phyloP scores from a whole-genome alignment of 2,113 vertebrate species.

The Albula goreensis region DNA sequence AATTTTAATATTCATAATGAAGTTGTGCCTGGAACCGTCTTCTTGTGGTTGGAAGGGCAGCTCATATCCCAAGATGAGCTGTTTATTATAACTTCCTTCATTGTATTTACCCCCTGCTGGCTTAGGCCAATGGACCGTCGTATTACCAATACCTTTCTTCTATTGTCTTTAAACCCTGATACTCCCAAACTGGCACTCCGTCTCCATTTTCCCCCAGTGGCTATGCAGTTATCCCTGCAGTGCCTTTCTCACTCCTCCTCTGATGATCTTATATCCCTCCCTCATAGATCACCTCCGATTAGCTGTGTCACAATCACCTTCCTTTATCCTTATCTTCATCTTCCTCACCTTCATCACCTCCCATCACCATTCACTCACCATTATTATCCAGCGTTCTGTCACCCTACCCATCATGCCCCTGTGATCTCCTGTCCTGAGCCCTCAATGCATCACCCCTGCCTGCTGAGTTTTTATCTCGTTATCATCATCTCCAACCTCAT shows the following conservation, averaged over 20 bases:
- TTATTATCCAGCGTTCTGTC: not conserved
- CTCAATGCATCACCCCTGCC: not conserved
- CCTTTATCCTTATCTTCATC: not conserved
- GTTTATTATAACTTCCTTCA: not conserved
- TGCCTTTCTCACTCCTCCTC: not conserved
- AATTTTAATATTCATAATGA: not conserved
- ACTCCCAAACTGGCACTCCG: not conserved
- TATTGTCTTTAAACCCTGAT: not conserved
- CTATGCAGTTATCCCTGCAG: not conserved
- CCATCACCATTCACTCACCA: not conserved
- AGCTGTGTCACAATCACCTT: too few species aligned
- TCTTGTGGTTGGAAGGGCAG: not conserved
- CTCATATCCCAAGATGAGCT: not conserved
- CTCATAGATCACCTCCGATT: not conserved
- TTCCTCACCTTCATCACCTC: not conserved
- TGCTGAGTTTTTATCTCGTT: not conserved
- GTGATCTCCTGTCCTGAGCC: not conserved
- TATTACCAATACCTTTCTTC: not conserved
- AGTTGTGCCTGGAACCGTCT: not conserved
- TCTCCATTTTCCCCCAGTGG: not conserved
- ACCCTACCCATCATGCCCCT: not conserved
- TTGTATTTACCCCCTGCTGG: not conserved
- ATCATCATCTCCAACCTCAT: not conserved
- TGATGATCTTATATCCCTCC: not conserved
- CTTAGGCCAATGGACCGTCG: not conserved